A percentile compares a stretch with the other conserved stretches of the same genome.
Evolutionary conservation across 2,888 invertebrate genomes (phyloP).

Genomic region (Amblyjoppa proteus): DNA sequence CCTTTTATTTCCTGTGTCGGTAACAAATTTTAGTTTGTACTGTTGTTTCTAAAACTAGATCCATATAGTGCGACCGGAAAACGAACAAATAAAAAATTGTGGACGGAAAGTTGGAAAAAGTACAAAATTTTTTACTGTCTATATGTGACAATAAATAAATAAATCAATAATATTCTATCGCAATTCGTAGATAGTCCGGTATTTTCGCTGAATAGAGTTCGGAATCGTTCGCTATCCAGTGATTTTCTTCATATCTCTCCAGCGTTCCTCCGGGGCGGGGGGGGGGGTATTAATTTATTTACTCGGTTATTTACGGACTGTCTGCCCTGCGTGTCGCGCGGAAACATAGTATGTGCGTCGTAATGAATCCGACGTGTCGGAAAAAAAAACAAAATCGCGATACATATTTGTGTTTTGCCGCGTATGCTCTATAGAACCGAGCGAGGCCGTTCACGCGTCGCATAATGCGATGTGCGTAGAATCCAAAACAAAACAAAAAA

Average conservation of each 20-base stretch:
- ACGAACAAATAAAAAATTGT: no score
- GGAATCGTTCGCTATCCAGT: no score
- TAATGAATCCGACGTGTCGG: conserved; percentile 8
- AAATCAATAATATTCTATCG: no score
- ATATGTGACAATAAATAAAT: no score
- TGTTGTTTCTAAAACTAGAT: no score
- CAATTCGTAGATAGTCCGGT: no score
- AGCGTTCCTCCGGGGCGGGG: not conserved
- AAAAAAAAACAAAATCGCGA: not conserved
- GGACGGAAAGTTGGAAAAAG: no score
- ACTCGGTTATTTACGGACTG: conserved; percentile 32
- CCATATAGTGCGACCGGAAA: no score
- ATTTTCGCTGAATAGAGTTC: no score
- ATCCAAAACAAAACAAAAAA: not conserved
- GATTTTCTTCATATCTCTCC: not conserved
- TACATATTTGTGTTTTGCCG: not conserved
- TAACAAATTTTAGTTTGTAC: no score
- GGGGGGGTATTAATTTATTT: conserved; percentile 7
- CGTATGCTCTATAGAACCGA: not conserved
- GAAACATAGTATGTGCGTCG: conserved; percentile 15
- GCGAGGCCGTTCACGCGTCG: conserved; percentile 37
- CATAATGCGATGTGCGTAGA: conserved; percentile 39
- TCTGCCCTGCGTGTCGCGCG: conserved; percentile 16
- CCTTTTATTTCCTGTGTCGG: no score
- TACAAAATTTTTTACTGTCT: no score